A percentile compares a stretch with the other conserved stretches of the same genome.
These are phyloP conservation scores for Argyresthia goedartella DNA, from an alignment of 2,888 invertebrate species.

Conservation along the genomic window DNA sequence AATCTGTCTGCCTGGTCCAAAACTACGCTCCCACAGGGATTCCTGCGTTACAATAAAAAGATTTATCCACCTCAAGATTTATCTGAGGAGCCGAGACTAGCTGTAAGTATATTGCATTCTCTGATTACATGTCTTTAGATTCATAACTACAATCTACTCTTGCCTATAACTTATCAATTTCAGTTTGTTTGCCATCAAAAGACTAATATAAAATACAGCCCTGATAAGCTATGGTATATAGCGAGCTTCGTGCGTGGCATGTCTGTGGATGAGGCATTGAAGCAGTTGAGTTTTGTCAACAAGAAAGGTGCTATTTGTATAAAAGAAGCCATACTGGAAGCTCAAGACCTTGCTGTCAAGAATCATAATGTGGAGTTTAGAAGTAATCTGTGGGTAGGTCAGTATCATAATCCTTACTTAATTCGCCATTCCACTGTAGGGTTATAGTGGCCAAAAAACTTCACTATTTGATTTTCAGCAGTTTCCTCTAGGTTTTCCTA, in stretches of 20 bases:
- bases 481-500: too few relatives aligned
- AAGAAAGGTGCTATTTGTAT: slow-evolving; percentile 83
- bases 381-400: slow-evolving; percentile 95
- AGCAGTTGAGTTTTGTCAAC: slow-evolving; percentile 86
- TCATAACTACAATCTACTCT: background rate
- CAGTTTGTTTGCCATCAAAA: slow-evolving; percentile 92
- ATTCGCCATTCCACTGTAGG: background rate
- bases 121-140: background rate
- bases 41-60: slow-evolving; percentile 78
- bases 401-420: background rate
- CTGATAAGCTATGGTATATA: slow-evolving; percentile 94
- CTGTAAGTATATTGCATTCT: slow-evolving; percentile 72
- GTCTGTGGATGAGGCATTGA: slow-evolving; percentile 94
- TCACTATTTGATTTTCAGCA: too few relatives aligned
- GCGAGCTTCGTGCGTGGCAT: slow-evolving; percentile 90
- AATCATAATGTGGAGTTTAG: slow-evolving; percentile 94
- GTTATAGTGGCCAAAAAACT: background rate
- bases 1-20: slow-evolving; percentile 44
- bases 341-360: slow-evolving; percentile 87
- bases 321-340: slow-evolving; percentile 87
- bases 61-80: slow-evolving; percentile 84
- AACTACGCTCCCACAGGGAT: slow-evolving; percentile 58
- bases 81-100: slow-evolving; percentile 83
- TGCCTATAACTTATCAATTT: slow-evolving; percentile 23
- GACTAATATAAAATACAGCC: slow-evolving; percentile 89